phyloP scores from a whole-genome alignment of 2,113 vertebrate genomes.

The Corythaixoides concolor region DNA sequence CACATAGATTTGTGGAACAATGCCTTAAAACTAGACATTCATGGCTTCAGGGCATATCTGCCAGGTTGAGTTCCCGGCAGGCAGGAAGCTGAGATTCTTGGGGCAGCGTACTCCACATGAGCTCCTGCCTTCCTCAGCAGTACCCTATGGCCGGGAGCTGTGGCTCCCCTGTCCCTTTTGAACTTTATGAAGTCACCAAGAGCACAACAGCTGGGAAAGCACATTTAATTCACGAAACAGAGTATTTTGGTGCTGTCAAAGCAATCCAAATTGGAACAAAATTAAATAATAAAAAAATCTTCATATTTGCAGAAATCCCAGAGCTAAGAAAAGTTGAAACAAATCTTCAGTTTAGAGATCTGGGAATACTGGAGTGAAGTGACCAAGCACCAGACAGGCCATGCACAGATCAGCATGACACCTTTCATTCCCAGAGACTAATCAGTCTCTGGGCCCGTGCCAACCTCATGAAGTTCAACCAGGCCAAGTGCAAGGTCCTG shows the following conservation, averaged over 20 bases:
- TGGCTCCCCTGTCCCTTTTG: rapidly evolving
- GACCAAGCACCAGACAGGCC: not conserved
- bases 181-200: not conserved
- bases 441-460: too few relatives aligned
- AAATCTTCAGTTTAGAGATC: not conserved
- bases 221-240: not conserved
- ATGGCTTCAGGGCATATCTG: not conserved
- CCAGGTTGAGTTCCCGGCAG: rapidly evolving
- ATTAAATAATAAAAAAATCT: not conserved
- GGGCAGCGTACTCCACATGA: rapidly evolving
- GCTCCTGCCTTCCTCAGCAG: not conserved
- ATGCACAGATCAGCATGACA: not conserved
- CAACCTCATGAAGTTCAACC: too few relatives aligned
- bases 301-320: not conserved
- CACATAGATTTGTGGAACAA: not conserved
- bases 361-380: not conserved
- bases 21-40: not conserved
- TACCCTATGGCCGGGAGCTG: not conserved
- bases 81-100: not conserved
- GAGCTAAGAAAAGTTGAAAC: not conserved
- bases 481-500: too few relatives aligned
- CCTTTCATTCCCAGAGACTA: not conserved
- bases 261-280: not conserved
- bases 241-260: not conserved
- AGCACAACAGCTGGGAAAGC: not conserved